Base-by-base conservation (phyloP, 2,113 vertebrate genomes). In the Hemicordylus capensis region DNA sequence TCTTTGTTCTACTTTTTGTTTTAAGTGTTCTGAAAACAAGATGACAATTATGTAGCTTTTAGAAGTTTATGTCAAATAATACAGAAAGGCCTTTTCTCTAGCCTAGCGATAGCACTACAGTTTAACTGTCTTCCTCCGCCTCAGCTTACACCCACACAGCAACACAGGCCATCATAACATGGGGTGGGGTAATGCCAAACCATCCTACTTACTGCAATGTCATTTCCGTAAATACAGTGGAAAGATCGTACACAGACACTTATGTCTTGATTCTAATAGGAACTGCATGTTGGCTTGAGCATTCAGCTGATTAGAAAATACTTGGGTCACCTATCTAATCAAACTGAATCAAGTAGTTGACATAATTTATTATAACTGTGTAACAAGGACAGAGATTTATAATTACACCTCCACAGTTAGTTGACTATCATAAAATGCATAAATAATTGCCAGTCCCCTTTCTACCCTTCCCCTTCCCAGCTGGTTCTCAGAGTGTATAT, bases 41-140 rank as follows among this genome's bases (percentile, higher is more conserved):
- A 90, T 86, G 75, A 81, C 87, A 59, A 51, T 89, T 93, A 67
- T 85, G 3, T 80, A 87, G 81, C n/a, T 82, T 48, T 92, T 92
- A 89, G 90, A 92, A 67, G 76, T 90, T 85, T 91, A 89, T 76
- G 2, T 73, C 91, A 74, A 87, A 83, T 81, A 69, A 88, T 79
- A 89, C 48, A 93, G 92, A 94, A 95, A 90, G 93, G 92, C 83
- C 92, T 93, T 96, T 96, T 96, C 89, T 90, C 91, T 93, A 24
- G 19, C 8, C 14, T 48, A 64, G 48, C 44, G 19, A 10, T 56
- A 51, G 83, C 86, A 51, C 84, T 80, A 67, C 94, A 95, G 94
- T 95, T 92, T 92, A 92, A 89, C 90, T 92, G 76, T 87, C 56
- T 82, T 74, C 90, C 84, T 91, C 89, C 93, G 95, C 95, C 93